Conservation (phyloP, 2,888 invertebrate genomes). For the Peribatodes rhomboidaria region DNA sequence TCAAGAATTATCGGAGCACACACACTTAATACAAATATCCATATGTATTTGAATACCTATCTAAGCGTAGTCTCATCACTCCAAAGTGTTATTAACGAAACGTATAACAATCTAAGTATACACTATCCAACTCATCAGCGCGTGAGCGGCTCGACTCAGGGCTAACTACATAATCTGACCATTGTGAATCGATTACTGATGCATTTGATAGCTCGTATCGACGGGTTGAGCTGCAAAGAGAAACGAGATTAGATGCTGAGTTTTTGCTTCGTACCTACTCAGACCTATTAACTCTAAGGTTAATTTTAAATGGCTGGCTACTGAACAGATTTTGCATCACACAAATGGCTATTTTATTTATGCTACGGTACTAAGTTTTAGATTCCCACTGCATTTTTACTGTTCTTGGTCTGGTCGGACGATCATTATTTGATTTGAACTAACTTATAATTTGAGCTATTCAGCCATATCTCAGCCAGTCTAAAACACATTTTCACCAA, state of each 20-base stretch:
- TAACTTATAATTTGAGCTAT: too few relatives aligned
- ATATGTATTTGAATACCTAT: background rate
- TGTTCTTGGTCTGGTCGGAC: too few relatives aligned
- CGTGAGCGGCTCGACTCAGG: slow-evolving; percentile 20
- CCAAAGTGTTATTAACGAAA: too few relatives aligned
- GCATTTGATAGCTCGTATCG: slow-evolving; percentile 16
- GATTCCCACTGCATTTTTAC: too few relatives aligned
- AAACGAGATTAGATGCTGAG: background rate
- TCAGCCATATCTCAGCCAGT: too few relatives aligned
- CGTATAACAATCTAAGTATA: background rate
- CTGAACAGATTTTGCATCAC: background rate
- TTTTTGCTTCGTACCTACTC: background rate
- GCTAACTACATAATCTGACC: slow-evolving; percentile 28
- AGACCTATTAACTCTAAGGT: background rate
- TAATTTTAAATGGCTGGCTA: background rate
- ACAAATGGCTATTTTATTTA: too few relatives aligned
- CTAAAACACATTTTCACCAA: too few relatives aligned
- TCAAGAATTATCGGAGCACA: too few relatives aligned
- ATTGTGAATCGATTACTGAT: slow-evolving; percentile 30
- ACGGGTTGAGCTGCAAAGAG: background rate
- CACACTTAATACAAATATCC: too few relatives aligned
- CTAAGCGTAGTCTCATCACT: background rate
- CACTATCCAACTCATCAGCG: background rate
- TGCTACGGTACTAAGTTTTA: too few relatives aligned
- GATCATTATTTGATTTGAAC: too few relatives aligned